Evolutionary conservation across 2,888 invertebrate species (phyloP), one percentile per base, ranked within the genome.

Genomic region (Ecdyonurus torrentis): DNA sequence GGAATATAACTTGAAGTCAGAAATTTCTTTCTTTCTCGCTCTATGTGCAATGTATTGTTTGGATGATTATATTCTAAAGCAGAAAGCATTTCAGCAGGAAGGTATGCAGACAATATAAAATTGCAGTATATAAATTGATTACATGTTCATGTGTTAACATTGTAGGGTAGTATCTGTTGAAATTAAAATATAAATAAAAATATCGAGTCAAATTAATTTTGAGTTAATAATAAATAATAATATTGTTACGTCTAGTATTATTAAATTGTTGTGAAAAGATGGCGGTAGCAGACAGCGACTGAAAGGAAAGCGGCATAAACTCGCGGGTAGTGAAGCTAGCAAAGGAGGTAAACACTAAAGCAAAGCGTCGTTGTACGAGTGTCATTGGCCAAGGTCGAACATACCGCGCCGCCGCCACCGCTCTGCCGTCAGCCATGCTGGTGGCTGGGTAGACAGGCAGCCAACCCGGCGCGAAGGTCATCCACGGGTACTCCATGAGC

Each of bases 321-420:
- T n/a, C n/a, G 37, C 15, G 15, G 37, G 37, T 15, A 37, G 55
- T n/a, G 18, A 50, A 10, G 50, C 10, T 5, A 22, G 20, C 19
- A 5, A 50, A 7, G 10, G 50, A 50, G 50, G 50, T 7, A 18
- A 18, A 18, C 18, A 10, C 10, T 7, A 18, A 18, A 55, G 55
- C 55, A 22, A 7, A 55, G 22, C n/a, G 55, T 55, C 55, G 55
- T 20, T 55, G 55, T 22, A 55, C 55, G 7, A 55, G 55, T 55
- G 55, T 20, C 55, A 55, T 55, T 55, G 55, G 55, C 55, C n/a
- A 55, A 55, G 55, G 55, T 55, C 55, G 22, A n/a, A 37, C 37
- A 15, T 37, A 37, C 5, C 10, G 55, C 55, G n/a, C 55, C 19
- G 19, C 55, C 55, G 22, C 55, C 50, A 10, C 50, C 18, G 50